Base-by-base conservation (phyloP, 2,113 vertebrate genomes). In the Anoura caudifer region DNA sequence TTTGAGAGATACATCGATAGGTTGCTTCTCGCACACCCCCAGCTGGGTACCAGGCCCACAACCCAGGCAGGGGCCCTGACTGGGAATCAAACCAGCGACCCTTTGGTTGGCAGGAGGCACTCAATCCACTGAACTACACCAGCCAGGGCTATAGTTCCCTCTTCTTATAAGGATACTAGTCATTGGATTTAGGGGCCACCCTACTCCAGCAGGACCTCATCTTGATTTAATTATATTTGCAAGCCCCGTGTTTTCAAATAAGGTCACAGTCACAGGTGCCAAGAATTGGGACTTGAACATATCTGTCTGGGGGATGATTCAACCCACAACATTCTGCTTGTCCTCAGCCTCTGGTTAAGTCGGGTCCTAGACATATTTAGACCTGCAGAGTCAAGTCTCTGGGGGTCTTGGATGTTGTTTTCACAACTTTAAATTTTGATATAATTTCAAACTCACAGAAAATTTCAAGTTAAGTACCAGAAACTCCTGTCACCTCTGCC, bases 341-440 rank as follows among this genome's bases (percentile, higher is more conserved):
- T 80, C 77, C 33, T n/a, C 9, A 0, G 59, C 38, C 5, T 0
- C 38, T 7, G 43, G 26, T 43, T 14, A 69, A 22, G 22, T n/a
- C 0, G 0, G 20, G 28, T 16, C 41, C 45, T 7, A 61, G 70
- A 5, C 22, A 76, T 17, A 7, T 4, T 20, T n/a, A 0, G 13
- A 73, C 14, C 19, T 26, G 50, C 19, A 17, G 47, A 65, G 41
- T 17, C 41, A 9, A 12, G 84, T 43, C n/a, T 69, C 67, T 16
- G 59, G 20, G 41, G 33, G 19, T 5, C 65, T 16, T 22, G 38
- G 69, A 36, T 81, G 15, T 41, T 43, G 28, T 69, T 61, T 67
- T 43, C 20, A 13, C 36, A 50, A 59, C n/a, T 16, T 59, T 61
- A 77, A 41, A 73, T 82, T 75, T 43, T 59, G 33, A 47, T 59